Base-by-base conservation (phyloP, 2,888 invertebrate genomes). In the Keiferia lycopersicella region DNA sequence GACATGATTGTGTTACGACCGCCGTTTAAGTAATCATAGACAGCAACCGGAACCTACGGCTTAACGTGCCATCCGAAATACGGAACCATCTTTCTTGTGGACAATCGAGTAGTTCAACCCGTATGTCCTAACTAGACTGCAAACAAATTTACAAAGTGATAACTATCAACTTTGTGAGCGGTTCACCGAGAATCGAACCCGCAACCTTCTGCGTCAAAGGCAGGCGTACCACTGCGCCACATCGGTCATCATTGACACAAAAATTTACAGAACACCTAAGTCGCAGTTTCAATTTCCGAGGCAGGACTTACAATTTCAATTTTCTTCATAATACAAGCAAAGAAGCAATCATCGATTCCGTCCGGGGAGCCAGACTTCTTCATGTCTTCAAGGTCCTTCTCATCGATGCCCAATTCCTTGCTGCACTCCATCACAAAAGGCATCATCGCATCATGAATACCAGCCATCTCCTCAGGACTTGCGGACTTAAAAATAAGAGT, bases 371-470 rank as follows among this genome's bases (percentile, higher is more conserved):
- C n/a, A n/a, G n/a, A 26, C 26, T 26, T 6, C 26, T 26, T 26
- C 26, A 26, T 26, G 6, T 26, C 6, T 26, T 26, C 6, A 6
- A 79, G 63, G 0, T 73, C 68, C 0, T 76, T 79, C 22, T 68
- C 66, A 0, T 64, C 66, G 0, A 78, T 59, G 0, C 69, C 76
- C 16, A 73, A 72, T 53, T 84, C 74, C 48, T 74, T 68, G 20
- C 64, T 63, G 58, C 74, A 75, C n/a, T 71, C 72, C 39, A 38
- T 22, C 1, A 73, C 6, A n/a, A 65, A 41, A 0, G 72, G 70
- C 51, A 65, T 18, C 72, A 84, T 51, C 57, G 62, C 22, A 20
- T 39, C 16, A 61, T 62, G 38, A 48, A 67, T 16, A 67, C 71
- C 60, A 26, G 65, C 39, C 20, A 63, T 64, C 20, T 73, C 71